Evolutionary conservation across 2,113 vertebrate species (phyloP), one percentile per base, ranked within the genome.

Genomic region (Azemiops feae): DNA sequence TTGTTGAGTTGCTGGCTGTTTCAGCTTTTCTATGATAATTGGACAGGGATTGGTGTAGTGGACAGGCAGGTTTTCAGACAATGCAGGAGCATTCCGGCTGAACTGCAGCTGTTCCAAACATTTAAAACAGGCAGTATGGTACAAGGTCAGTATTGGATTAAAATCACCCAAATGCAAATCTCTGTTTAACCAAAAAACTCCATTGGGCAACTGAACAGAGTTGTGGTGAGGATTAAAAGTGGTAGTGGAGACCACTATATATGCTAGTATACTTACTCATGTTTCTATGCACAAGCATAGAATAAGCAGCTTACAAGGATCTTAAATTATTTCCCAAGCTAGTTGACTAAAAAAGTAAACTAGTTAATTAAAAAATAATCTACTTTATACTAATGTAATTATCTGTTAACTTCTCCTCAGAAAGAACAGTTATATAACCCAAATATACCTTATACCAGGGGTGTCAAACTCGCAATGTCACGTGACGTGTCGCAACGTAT

Each of bases 1-100:
- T 57, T 90, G 93, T 87, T 2, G 91, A 52, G 47, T 88, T 92
- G 10, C 89, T 22, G 95, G 93, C 1, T 91, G 85, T 47, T 96
- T 96, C 94, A 99, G 96, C 94, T 98, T 99, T 96, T 99, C 99
- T 55, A 99, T 99, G 96, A 98, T 90, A 94, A 99, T 98, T 88
- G 98, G 98, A 43, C 90, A 93, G 3, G 99, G 99, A 20, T 94
- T 97, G 91, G 95, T 95, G 12, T 98, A 98, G 18, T 91, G 96
- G 92, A 98, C 94, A 74, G 98, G 98, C 94, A 98, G 97, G 96
- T 98, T 99, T 57, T 96, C 95, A 50, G 97, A 90, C 95, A 96
- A 95, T 27, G 97, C 93, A 87, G 98, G 97, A 88, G 98, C 91
- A 34, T 96, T 97, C 95, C 97, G 97, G 89, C 98, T 99, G 95